phyloP scores from a whole-genome alignment of 2,888 invertebrate genomes.

The Clanis bilineata region DNA sequence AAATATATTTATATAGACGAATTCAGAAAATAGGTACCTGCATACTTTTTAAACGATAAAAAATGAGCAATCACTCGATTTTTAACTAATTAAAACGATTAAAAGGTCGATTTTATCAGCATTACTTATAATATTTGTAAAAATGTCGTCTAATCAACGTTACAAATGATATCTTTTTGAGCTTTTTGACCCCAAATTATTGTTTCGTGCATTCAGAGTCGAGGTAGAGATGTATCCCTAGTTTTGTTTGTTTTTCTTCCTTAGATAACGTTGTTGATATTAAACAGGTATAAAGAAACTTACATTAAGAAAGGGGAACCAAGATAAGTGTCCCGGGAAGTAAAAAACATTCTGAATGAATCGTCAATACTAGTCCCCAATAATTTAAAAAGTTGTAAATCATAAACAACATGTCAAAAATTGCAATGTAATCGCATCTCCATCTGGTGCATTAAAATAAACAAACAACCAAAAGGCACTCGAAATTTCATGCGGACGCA shows the following conservation, averaged over 20 bases:
- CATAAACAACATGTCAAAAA: constrained; percentile 11
- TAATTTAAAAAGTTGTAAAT: constrained; percentile 11
- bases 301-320: neutral
- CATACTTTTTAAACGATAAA: no score
- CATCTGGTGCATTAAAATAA: constrained; percentile 50
- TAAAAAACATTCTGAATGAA: neutral
- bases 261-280: constrained; percentile 6
- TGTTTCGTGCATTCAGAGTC: neutral
- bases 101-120: no score
- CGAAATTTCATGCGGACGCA: constrained; percentile 39
- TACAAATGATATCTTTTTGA: neutral
- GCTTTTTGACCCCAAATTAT: constrained; percentile 2
- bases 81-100: no score
- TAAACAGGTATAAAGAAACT: neutral
- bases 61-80: no score
- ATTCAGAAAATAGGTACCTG: no score
- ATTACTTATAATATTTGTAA: neutral
- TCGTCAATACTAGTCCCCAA: neutral
- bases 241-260: constrained; percentile 4
- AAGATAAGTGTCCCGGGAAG: neutral
- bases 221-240: constrained; percentile 4
- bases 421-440: constrained; percentile 27
- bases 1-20: no score
- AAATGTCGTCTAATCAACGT: neutral
- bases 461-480: constrained; percentile 50